Percentiles rank a stretch among this genome's conserved stretches.
phyloP scores from a whole-genome alignment of 2,113 vertebrate genomes.

The Ornithorhynchus anatinus region DNA sequence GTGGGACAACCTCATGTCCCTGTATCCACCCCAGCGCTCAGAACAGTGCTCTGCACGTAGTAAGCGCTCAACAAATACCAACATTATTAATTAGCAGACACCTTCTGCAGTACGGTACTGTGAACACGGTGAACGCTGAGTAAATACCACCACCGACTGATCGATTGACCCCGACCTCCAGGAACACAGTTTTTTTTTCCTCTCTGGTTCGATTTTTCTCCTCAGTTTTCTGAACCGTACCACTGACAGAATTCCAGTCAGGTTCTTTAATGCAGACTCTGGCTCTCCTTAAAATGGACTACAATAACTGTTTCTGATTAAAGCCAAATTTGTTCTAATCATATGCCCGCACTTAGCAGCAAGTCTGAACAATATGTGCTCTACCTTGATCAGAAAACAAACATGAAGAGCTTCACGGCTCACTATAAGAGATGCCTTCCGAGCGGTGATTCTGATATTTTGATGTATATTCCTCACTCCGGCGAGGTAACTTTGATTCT shows the following conservation, averaged over 20 bases:
- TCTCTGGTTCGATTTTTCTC: neutral
- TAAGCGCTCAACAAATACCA: too few species aligned
- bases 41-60: too few species aligned
- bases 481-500: slow-evolving; percentile 35
- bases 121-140: too few species aligned
- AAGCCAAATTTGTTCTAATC: slow-evolving; percentile 40
- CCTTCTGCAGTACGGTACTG: too few species aligned
- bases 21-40: too few species aligned
- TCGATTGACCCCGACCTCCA: too few species aligned
- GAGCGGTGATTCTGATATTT: slow-evolving; percentile 6
- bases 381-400: slow-evolving; percentile 6
- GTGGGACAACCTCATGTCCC: too few species aligned
- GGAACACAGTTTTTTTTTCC: too few species aligned
- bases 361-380: neutral
- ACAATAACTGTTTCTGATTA: neutral
- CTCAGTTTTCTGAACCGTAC: neutral
- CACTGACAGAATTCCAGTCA: neutral
- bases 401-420: neutral
- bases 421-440: neutral
- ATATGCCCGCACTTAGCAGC: neutral
- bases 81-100: too few species aligned
- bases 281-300: neutral
- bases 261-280: neutral
- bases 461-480: slow-evolving; percentile 14
- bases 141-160: too few species aligned